These are phyloP conservation scores for Phlogophora meticulosa DNA, from an alignment of 2,888 invertebrate species.

Conservation along the genomic window DNA sequence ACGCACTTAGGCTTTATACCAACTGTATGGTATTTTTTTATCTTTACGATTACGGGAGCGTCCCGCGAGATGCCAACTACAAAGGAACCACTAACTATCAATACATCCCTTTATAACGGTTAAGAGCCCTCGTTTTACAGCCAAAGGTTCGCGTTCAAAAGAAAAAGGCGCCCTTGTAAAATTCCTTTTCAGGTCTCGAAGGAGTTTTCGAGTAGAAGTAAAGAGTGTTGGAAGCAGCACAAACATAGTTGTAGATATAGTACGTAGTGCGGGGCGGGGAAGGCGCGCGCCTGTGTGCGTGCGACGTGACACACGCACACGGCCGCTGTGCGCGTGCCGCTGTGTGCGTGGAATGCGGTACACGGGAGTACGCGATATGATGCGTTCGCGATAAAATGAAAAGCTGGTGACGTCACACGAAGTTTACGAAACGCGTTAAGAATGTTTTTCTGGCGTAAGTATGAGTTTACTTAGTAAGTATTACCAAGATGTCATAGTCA, in stretches of 20 bases:
- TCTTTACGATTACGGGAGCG: constrained; percentile 74
- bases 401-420: constrained; percentile 75
- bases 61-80: constrained; percentile 78
- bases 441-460: constrained; percentile 41
- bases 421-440: constrained; percentile 55
- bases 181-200: constrained; percentile 87
- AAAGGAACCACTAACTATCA: constrained; percentile 80
- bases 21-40: constrained; percentile 70
- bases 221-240: constrained; percentile 70
- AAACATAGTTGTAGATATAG: constrained; percentile 76
- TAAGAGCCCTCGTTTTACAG: constrained; percentile 82
- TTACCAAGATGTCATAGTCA: neutral
- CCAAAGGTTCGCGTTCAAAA: constrained; percentile 83
- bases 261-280: constrained; percentile 80
- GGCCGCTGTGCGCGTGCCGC: neutral
- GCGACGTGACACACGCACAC: constrained; percentile 76
- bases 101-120: constrained; percentile 79
- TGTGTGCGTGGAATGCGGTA: constrained; percentile 82
- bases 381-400: constrained; percentile 70
- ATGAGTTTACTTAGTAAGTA: constrained; percentile 29
- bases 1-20: constrained; percentile 54
- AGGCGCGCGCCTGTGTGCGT: constrained; percentile 75
- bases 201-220: constrained; percentile 79
- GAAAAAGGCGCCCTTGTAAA: constrained; percentile 87
- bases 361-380: constrained; percentile 70